Base-by-base conservation (phyloP, 2,113 vertebrate species). In the Takifugu flavidus region DNA sequence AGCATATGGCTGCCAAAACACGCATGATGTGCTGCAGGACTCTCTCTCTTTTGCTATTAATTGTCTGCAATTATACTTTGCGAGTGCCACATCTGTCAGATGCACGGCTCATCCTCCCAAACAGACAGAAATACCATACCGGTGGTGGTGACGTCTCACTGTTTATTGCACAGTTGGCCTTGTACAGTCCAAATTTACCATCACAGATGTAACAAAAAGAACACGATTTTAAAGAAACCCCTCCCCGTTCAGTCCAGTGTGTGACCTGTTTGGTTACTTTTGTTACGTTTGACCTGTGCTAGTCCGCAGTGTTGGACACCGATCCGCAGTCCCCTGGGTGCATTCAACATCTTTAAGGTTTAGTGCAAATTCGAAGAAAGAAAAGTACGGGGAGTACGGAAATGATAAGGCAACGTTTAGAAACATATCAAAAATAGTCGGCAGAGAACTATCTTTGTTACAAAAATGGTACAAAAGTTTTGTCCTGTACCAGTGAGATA, bases 381-480 rank as follows among this genome's bases (percentile, higher is more conserved):
- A 67, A 72, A 66, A 68, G 28, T 31, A 72, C 74, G 74, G 52
- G 76, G 74, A 75, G 66, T 42, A 58, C 59, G 57, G 71, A 83
- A 77, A 70, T 73, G 20, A 87, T 95, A 95, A 95, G 94, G 94
- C 95, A 95, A 94, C 93, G 91, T 89, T 94, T 94, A 91, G 81
- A 94, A 92, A 93, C 77, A 87, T 90, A 91, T 92, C 89, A 92
- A 94, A 94, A 92, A 90, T 74, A 67, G 74, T 86, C 86, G 53
- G 68, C 81, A 75, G 74, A 83, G 79, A 89, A 85, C 79, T 88
- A 82, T 85, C 74, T 81, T 70, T 75, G 77, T 95, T 94, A 98
- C 75, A 91, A 95, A 92, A 98, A 95, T 5, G 95, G 94, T 81
- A 92, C 84, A 91, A 98, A 96, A 86, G 89, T 92, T 87, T 92